Base-by-base conservation (phyloP, 2,113 vertebrate genomes). In the Xenotilapia leptura region DNA sequence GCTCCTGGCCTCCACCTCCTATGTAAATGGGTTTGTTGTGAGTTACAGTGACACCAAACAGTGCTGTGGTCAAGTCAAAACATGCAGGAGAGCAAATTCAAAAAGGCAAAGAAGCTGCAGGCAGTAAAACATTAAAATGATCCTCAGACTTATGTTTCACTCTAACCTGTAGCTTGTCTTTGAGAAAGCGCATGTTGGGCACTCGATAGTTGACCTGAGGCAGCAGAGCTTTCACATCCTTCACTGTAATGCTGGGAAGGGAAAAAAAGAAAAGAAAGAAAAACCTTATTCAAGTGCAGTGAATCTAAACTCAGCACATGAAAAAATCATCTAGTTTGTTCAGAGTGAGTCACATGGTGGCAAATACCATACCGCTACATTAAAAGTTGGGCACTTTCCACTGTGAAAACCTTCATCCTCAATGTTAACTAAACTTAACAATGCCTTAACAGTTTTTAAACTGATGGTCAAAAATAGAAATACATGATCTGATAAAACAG, bases 141-240 rank as follows among this genome's bases (percentile, higher is more conserved):
- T 55, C 77, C 49, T 55, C n/a, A 55, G 14, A 80, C 26, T 51
- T n/a, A 7, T 31, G 31, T 38, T 55, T 55, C 11, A 15, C 77
- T 83, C 90, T 93, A 92, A 98, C 97, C 97, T 97, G 73, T 0
- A 98, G 95, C 38, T 97, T 98, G 94, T 98, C 97, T 90, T 97
- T 88, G 60, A 98, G 96, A 45, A 97, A 97, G 51, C 97, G 96
- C 96, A 96, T 98, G 94, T 97, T 98, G 68, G 97, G 97, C 13
- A 98, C 97, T 0, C 97, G 92, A 93, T 96, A 98, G 95, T 98
- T 98, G 89, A 97, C 90, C 90, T 98, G 97, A 62, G 97, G 97
- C 80, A 98, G 91, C 94, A 97, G 93, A 4, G 96, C 92, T 94
- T 98, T 98, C 91, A 98, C 95, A 12, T 98, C 97, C 94, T 98